Base-by-base conservation (phyloP, 1,140 invertebrate species). In the Grapholita molesta region DNA sequence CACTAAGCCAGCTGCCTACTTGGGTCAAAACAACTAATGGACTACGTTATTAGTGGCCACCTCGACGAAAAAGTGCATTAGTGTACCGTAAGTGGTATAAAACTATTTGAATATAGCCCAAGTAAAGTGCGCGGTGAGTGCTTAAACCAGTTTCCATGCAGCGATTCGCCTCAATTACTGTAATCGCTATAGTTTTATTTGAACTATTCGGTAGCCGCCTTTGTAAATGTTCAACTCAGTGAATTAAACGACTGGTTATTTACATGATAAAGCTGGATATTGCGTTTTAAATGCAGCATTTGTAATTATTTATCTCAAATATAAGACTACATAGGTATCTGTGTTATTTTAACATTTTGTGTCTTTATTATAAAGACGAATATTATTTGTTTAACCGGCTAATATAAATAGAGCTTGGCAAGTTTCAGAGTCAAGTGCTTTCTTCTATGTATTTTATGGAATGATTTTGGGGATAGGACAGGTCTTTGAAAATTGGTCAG, bases 41-140 rank as follows among this genome's bases (percentile, higher is more conserved):
- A 82, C 74, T 74, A 69, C 71, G 77, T 83, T 87, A 89, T 89
- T 88, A 88, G 82, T 75, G 77, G 78, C 77, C 78, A 84, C 79
- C 76, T 82, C 77, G 64, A 85, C 80, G 79, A 87, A 89, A 88
- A 90, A 90, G 80, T 88, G 78, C 86, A 90, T 90, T 90, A 88
- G 84, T 81, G 81, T 81, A 78, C 76, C 72, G 78, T 88, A 82
- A 88, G 82, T 87, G 83, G 82, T 65, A 88, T 85, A 89, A 84
- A 85, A 87, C 83, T 87, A 88, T 90, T 88, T 86, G 85, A 89
- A 89, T 89, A 88, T 82, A 84, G 80, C 79, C 83, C 81, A 84
- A 86, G 80, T 79, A 83, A 85, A 86, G 83, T 84, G 77, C 80
- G 75, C 78, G 76, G 78, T 80, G 77, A 87, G 85, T 82, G 83